Evolutionary conservation across 2,113 vertebrate genomes (phyloP), one percentile per base, ranked within the genome.

Genomic region (Ctenodactylus gundi): DNA sequence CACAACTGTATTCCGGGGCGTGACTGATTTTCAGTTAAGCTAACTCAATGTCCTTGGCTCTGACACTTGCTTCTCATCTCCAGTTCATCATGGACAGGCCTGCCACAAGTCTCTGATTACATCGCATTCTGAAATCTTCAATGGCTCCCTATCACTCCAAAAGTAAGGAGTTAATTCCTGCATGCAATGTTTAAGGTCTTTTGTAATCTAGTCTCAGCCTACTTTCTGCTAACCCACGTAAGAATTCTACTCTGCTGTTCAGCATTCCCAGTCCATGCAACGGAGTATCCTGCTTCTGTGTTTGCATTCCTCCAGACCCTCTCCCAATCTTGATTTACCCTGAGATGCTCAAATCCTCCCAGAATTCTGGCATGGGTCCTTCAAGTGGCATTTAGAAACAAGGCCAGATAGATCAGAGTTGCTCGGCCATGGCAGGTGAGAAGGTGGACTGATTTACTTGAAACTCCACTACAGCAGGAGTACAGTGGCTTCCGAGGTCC

Each of bases 381-480:
- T 1, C 25, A 29, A 57, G 46, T 49, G 15, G 62, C 49, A 55
- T 57, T 90, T 65, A 94, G 31, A 81, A 67, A 34, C 11, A 68
- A 85, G 25, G n/a, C n/a, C 44, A 46, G 44, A 51, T 31, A 86
- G 17, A 55, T 57, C 3, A 57, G 29, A 4, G 13, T 12, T 58
- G 29, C 62, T 64, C 58, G 93, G 51, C 46, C 51, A 27, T 14
- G 3, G 7, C n/a, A 51, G 92, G 67, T 85, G 53, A 55, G 87
- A 95, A 73, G n/a, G 68, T 53, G 82, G 77, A 44, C 34, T 27
- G 41, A 5, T 55, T 41, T 68, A 31, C 70, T 81, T 94, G 31
- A 64, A 51, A 58, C 64, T 89, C 25, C 34, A 10, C 1, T 27
- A 44, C 92, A 67, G 78, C 89, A 95, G 92, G 67, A 72, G 14